phyloP scores from a whole-genome alignment of 2,113 vertebrate species.

The Macrotis lagotis region DNA sequence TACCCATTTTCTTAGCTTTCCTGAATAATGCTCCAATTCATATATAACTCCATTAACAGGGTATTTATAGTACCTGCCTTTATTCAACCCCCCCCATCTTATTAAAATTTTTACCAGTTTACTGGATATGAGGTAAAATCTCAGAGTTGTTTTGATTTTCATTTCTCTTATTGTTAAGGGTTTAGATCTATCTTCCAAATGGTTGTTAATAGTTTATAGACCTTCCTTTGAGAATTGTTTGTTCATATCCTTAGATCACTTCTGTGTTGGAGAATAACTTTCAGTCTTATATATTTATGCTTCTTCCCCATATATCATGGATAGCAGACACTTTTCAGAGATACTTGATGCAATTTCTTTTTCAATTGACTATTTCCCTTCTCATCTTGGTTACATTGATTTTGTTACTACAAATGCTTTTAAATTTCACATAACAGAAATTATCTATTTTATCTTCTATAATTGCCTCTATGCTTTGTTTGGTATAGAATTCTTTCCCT shows the following conservation, averaged over 20 bases:
- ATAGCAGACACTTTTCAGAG: neutral
- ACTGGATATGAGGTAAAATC: neutral
- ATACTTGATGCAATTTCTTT: neutral
- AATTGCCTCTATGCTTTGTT: neutral
- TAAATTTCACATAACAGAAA: neutral
- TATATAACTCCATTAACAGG: neutral
- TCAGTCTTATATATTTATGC: neutral
- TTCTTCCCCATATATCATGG: neutral
- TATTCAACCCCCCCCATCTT: neutral
- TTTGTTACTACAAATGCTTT: neutral
- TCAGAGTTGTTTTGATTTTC: neutral
- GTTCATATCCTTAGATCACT: neutral
- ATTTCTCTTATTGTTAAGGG: slow-evolving; percentile 4
- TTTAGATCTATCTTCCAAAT: neutral
- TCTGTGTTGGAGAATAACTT: neutral
- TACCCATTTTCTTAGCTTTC: neutral
- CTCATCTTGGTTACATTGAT: neutral
- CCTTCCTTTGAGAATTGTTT: neutral
- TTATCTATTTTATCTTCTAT: neutral
- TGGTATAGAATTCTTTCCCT: neutral
- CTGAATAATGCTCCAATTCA: neutral
- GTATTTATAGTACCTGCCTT: neutral
- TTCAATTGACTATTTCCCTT: neutral
- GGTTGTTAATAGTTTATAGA: neutral
- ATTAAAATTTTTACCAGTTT: neutral